These are phyloP conservation scores for Callionymus lyra DNA, from an alignment of 2,113 vertebrate species.

Conservation along the genomic window DNA sequence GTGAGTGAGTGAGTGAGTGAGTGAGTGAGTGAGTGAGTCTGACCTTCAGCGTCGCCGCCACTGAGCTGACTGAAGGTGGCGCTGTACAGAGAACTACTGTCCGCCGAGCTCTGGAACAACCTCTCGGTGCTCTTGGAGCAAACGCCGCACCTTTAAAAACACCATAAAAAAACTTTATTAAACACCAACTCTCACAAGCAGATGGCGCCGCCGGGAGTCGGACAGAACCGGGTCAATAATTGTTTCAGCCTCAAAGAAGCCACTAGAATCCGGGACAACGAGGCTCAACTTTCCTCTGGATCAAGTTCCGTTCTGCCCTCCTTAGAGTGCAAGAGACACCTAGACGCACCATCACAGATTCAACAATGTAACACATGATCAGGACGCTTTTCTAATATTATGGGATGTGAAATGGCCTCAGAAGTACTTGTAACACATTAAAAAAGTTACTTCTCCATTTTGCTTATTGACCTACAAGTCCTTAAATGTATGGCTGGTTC, in stretches of 20 bases:
- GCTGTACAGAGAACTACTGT: constrained; percentile 53
- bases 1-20: background rate
- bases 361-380: too few relatives aligned
- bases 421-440: constrained; percentile 10
- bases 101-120: constrained; percentile 49
- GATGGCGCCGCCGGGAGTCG: too few relatives aligned
- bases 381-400: too few relatives aligned
- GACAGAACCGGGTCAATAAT: constrained; percentile 7
- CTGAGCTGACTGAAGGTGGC: constrained; percentile 47
- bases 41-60: constrained; percentile 53
- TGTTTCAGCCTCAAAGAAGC: constrained; percentile 7
- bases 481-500: too few relatives aligned
- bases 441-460: too few relatives aligned
- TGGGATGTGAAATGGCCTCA: too few relatives aligned
- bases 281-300: constrained; percentile 45
- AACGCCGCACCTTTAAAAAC: constrained; percentile 61
- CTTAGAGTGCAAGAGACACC: too few relatives aligned
- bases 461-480: too few relatives aligned
- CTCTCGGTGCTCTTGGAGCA: constrained; percentile 70
- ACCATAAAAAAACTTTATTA: constrained; percentile 6
- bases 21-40: background rate
- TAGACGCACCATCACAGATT: too few relatives aligned
- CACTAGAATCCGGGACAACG: constrained; percentile 5
- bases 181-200: constrained; percentile 13
- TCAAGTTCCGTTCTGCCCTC: constrained; percentile 48